Conservation (phyloP, 2,888 invertebrate species). For the Phaonia tiefii region DNA sequence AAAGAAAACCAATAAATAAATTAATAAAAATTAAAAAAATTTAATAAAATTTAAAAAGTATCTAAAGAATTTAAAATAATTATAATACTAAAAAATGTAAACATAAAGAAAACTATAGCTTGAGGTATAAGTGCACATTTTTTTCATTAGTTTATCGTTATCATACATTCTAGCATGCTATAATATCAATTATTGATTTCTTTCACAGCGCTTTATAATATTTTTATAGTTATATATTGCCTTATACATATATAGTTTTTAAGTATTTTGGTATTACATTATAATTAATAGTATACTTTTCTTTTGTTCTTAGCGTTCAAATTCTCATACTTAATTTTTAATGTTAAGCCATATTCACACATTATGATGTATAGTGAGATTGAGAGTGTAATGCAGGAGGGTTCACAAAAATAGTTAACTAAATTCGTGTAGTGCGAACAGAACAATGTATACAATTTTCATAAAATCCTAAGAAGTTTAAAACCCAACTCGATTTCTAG, state of each 20-base stretch:
- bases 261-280: constrained; percentile 30
- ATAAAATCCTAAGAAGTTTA: too few species aligned
- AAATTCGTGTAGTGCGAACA: too few species aligned
- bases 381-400: not conserved
- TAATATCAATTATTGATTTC: constrained; percentile 70
- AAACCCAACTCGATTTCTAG: too few species aligned
- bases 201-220: constrained; percentile 70
- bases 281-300: constrained; percentile 58
- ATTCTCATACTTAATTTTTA: not conserved
- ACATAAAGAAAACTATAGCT: constrained; percentile 28
- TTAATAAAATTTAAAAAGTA: constrained; percentile 44
- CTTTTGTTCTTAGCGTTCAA: constrained; percentile 5
- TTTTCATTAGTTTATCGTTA: constrained; percentile 15
- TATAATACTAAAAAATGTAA: constrained; percentile 39
- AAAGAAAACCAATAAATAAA: constrained; percentile 62
- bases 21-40: constrained; percentile 49
- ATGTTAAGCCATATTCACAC: not conserved
- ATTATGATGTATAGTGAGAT: not conserved
- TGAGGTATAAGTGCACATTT: constrained; percentile 9
- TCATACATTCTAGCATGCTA: constrained; percentile 59
- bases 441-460: too few species aligned
- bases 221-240: constrained; percentile 3
- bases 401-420: too few species aligned
- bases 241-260: constrained; percentile 16
- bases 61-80: constrained; percentile 53